These are phyloP conservation scores for Mesoligia furuncula DNA, from an alignment of 2,888 invertebrate species.

Conservation along the genomic window DNA sequence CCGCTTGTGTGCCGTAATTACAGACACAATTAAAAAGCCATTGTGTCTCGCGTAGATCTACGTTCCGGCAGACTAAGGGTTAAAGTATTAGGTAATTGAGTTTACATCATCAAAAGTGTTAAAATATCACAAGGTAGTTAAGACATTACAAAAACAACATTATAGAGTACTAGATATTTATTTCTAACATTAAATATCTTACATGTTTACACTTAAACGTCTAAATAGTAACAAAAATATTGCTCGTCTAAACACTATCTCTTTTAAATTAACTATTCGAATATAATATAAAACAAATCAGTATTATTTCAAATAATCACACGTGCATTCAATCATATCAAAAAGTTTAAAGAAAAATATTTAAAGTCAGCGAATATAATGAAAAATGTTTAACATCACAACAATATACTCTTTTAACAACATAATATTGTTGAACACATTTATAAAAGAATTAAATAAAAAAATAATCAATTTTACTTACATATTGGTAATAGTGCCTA, in stretches of 20 bases:
- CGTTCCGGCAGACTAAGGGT: too few relatives aligned
- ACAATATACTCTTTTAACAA: slow-evolving; percentile 55
- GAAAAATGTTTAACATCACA: slow-evolving; percentile 56
- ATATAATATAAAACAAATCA: slow-evolving; percentile 60
- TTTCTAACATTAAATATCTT: slow-evolving; percentile 84
- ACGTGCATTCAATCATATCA: slow-evolving; percentile 40
- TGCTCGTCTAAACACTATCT: slow-evolving; percentile 79
- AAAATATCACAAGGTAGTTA: slow-evolving; percentile 38
- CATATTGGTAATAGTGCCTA: slow-evolving; percentile 60
- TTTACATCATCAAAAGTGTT: slow-evolving; percentile 28
- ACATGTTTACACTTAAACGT: slow-evolving; percentile 80
- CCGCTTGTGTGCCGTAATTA: too few relatives aligned
- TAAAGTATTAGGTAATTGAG: slow-evolving; percentile 5
- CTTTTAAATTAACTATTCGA: slow-evolving; percentile 63
- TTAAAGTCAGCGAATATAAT: slow-evolving; percentile 59
- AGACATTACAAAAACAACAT: slow-evolving; percentile 74
- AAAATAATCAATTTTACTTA: slow-evolving; percentile 58
- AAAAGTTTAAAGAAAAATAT: slow-evolving; percentile 44
- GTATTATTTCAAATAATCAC: slow-evolving; percentile 58
- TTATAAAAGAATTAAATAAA: slow-evolving; percentile 39
- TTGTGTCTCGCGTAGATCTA: too few relatives aligned
- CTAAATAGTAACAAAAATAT: slow-evolving; percentile 89
- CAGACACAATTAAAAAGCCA: too few relatives aligned
- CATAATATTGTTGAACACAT: slow-evolving; percentile 53
- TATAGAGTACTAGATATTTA: slow-evolving; percentile 82